Conservation (phyloP, 1,140 invertebrate species). For the Dolichoris vasculosae region DNA sequence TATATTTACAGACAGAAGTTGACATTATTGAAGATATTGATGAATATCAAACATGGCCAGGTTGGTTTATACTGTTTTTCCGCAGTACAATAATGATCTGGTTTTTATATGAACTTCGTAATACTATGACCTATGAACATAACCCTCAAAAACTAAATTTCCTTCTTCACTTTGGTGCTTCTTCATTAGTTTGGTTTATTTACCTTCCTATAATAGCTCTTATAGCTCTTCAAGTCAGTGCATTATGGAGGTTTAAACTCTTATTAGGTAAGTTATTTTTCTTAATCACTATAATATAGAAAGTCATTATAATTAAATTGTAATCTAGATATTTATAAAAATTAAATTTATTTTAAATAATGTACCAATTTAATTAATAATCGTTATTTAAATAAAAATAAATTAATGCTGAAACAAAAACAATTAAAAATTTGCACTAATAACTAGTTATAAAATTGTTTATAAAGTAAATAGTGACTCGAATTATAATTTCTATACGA, state of each 20-base stretch:
- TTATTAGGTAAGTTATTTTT: conserved; percentile 83
- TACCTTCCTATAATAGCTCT: conserved; percentile 96
- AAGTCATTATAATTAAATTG: background rate
- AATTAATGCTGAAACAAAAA: too few relatives aligned
- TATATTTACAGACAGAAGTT: conserved; percentile 86
- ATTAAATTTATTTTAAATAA: too few relatives aligned
- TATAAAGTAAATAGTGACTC: too few relatives aligned
- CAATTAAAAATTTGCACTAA: too few relatives aligned
- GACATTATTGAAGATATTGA: conserved; percentile 97
- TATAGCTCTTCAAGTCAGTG: conserved; percentile 93
- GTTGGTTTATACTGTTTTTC: conserved; percentile 92
- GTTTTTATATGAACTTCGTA: conserved; percentile 94
- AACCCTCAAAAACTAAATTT: conserved; percentile 93
- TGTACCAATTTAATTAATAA: too few relatives aligned
- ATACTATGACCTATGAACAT: conserved; percentile 94
- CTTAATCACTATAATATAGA: background rate
- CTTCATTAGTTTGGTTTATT: conserved; percentile 98
- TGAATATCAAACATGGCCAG: conserved; percentile 97
- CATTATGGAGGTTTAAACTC: conserved; percentile 96
- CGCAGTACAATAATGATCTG: conserved; percentile 94
- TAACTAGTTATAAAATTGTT: too few relatives aligned
- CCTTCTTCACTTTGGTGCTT: conserved; percentile 96
- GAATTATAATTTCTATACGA: too few relatives aligned
- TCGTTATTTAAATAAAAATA: too few relatives aligned
- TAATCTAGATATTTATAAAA: background rate